Percentiles rank a stretch among this genome's conserved stretches.
Conservation (phyloP, 2,113 vertebrate species). For the Hydrolagus affinis region DNA sequence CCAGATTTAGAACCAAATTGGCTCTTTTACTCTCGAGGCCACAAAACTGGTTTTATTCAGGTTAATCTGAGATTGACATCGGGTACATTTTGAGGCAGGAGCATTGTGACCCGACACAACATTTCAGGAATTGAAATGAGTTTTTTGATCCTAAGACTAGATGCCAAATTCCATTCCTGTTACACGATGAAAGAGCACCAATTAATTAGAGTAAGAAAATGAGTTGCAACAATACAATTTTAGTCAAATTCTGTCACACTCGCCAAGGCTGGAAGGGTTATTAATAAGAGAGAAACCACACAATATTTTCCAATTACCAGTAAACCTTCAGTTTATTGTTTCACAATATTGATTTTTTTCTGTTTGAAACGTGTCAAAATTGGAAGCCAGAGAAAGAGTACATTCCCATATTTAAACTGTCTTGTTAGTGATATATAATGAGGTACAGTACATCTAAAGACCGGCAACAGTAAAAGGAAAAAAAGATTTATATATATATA, state of each 20-base stretch:
- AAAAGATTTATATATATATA: neutral
- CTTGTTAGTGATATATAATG: neutral
- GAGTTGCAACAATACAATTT: too few species aligned
- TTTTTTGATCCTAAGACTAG: neutral
- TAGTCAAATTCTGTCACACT: too few species aligned
- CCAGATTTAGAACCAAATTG: too few species aligned
- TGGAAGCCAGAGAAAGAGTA: neutral
- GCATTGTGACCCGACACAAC: neutral
- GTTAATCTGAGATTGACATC: too few species aligned
- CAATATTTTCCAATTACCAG: neutral
- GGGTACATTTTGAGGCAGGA: too few species aligned
- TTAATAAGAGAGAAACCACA: neutral
- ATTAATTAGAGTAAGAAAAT: too few species aligned
- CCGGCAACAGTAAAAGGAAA: neutral
- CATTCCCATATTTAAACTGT: neutral
- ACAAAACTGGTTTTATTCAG: too few species aligned
- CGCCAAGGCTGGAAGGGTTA: too few species aligned
- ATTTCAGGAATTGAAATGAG: neutral
- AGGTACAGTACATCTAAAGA: neutral
- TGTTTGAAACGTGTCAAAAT: neutral
- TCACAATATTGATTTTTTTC: neutral
- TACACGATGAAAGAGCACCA: too few species aligned
- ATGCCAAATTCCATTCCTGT: too few species aligned
- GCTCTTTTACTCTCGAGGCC: too few species aligned
- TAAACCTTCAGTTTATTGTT: neutral